Evolutionary conservation across 2,888 invertebrate species (phyloP), one percentile per base, ranked within the genome.

Genomic region (Antheraea assamensis): DNA sequence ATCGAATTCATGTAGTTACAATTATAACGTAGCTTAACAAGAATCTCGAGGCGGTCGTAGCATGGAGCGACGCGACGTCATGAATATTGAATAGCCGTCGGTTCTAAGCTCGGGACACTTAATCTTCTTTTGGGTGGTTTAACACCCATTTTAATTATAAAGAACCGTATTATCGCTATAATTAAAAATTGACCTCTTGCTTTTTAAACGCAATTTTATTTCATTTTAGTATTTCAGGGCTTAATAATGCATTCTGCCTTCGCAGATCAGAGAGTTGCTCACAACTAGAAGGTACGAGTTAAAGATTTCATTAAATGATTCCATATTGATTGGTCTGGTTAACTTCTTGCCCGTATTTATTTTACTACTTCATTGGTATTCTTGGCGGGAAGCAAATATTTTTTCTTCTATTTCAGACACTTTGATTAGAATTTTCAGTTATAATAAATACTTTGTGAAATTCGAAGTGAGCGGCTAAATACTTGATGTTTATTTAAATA

Each of bases 21-120:
- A 68, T 68, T 68, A 30, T 30, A 35, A 66, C 30, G 30, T 68
- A 68, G n/a, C 19, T 68, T 68, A 68, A n/a, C 68, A n/a, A 35
- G 68, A 31, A 35, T 68, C 68, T 35, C 35, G 35, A 21, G 68
- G 21, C 68, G 35, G 5, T n/a, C 58, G n/a, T 24, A n/a, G 24
- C 10, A 58, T 58, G 58, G 61, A 27, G 13, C 35, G 35, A 19
- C 1, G 19, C 30, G 30, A 79, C 79, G 81, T 78, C 83, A 87
- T 87, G 88, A 88, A 88, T 87, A 87, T 87, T 87, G 83, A 87
- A 87, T 84, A 85, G 82, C 82, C 80, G 77, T 81, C 79, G 75
- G 80, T 80, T 81, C 82, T 80, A 80, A 82, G 80, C 80, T 81
- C 78, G 78, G 76, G 81, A 71, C 73, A 75, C 83, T 85, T 86